Percentiles rank a stretch among this genome's conserved stretches.
phyloP scores from a whole-genome alignment of 1,140 invertebrate species.

The honey bee (Apis mellifera) region Amel_HAv3.1 CM009937.2:10659501-10660000 shows the following conservation, averaged over 20 bases:
- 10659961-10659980: background rate
- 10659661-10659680: conserved; percentile 3
- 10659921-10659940: background rate
- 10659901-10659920: background rate
- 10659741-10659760: no score
- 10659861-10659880: background rate
- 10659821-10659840: no score
- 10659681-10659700: background rate
- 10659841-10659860: background rate
- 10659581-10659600: conserved; percentile 7
- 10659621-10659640: background rate
- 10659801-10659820: no score
- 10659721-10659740: background rate
- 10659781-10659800: no score
- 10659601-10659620: conserved; percentile 19
- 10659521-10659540: conserved; percentile 62
- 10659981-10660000: conserved; percentile 1
- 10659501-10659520: conserved; percentile 69
- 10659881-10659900: background rate
- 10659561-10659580: conserved; percentile 39
- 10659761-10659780: background rate
- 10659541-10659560: conserved; percentile 53
- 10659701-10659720: background rate
- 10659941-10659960: background rate
- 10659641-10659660: background rate